These are phyloP conservation scores for Epizoanthus fatuus DNA, from an alignment of 92 coral and sea anemone species.

Conservation along the genomic window DNA sequence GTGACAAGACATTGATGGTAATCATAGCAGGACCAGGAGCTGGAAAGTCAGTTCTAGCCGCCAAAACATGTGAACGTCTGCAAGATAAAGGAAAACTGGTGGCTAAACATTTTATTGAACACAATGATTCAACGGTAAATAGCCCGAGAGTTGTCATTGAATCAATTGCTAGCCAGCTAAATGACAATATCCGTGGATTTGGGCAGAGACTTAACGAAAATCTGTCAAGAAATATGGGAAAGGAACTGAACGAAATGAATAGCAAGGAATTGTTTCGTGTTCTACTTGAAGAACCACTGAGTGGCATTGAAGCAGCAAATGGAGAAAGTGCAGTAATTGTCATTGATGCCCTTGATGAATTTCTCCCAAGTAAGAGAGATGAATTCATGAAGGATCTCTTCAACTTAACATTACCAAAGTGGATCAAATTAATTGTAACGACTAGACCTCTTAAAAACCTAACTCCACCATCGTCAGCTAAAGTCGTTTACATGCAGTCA, in stretches of 20 bases:
- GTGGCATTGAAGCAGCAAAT: background rate
- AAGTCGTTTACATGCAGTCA: background rate
- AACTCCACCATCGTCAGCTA: background rate
- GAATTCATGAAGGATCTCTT: background rate
- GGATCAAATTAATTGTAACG: too few species aligned
- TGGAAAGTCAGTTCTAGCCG: background rate
- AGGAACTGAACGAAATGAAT: background rate
- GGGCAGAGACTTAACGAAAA: background rate
- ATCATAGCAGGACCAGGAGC: background rate
- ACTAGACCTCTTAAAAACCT: background rate
- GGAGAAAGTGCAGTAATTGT: background rate
- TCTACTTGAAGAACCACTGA: background rate
- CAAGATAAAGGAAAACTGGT: background rate
- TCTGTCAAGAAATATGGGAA: background rate
- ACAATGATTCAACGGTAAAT: too few species aligned
- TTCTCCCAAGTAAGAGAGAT: background rate
- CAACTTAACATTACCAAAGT: too few species aligned
- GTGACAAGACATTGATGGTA: background rate
- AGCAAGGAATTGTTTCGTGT: background rate
- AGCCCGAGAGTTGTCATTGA: background rate
- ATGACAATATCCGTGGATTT: background rate
- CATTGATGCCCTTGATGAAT: background rate
- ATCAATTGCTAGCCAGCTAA: background rate
- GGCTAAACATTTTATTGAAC: too few species aligned
- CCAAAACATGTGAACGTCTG: background rate